A percentile compares a stretch with the other conserved stretches of the same genome.
Conservation (phyloP, 1,140 invertebrate species). For the Matsumurasca onukii region DNA sequence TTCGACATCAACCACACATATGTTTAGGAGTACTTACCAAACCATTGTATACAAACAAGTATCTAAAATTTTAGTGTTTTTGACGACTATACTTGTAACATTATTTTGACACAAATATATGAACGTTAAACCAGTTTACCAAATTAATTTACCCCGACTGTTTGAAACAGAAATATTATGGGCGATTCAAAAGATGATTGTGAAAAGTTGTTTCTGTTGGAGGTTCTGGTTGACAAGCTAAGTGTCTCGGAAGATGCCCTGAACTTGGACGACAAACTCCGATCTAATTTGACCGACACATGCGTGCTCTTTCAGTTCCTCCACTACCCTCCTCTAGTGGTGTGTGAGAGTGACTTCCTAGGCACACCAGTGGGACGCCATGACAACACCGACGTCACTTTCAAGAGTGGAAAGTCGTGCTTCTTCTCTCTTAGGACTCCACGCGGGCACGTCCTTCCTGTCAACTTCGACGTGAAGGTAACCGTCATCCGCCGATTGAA, state of each 20-base stretch:
- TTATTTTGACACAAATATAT: too few species aligned
- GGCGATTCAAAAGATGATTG: too few species aligned
- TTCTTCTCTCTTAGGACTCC: constrained; percentile 48
- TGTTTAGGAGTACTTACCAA: too few species aligned
- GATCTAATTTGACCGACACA: constrained; percentile 27
- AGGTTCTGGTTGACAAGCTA: constrained; percentile 48
- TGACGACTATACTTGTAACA: too few species aligned
- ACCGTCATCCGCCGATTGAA: constrained; percentile 40
- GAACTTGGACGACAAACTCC: constrained; percentile 29
- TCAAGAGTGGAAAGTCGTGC: constrained; percentile 52
- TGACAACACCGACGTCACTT: constrained; percentile 42
- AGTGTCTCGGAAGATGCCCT: too few species aligned
- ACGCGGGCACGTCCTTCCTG: constrained; percentile 42
- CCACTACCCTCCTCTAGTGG: constrained; percentile 46
- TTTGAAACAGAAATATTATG: too few species aligned
- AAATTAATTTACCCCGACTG: too few species aligned
- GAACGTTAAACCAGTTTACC: too few species aligned
- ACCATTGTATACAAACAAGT: too few species aligned
- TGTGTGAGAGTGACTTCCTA: constrained; percentile 46
- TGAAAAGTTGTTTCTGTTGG: constrained; percentile 46
- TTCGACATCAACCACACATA: too few species aligned
- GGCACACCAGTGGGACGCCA: constrained; percentile 42
- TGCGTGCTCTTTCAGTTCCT: constrained; percentile 45
- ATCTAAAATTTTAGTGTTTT: too few species aligned
- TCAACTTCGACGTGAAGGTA: constrained; percentile 47